These are phyloP conservation scores for Xestia ashworthii DNA, from an alignment of 2,888 invertebrate genomes.

Conservation along the genomic window DNA sequence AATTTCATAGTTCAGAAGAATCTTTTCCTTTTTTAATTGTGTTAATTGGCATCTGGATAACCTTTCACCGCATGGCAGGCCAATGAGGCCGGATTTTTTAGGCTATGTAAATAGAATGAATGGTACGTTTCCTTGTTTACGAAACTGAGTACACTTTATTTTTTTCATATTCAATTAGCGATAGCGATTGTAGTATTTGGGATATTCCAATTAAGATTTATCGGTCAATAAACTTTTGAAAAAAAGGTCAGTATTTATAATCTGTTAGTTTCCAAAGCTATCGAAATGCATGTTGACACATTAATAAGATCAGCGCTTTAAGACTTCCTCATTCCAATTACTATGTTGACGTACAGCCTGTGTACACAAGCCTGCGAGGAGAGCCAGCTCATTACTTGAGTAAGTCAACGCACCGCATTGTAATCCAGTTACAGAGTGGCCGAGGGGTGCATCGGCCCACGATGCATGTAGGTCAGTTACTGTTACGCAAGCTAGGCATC, in stretches of 20 bases:
- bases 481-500: constrained; percentile 76
- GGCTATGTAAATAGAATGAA: constrained; percentile 77
- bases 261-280: neutral
- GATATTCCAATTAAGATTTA: constrained; percentile 22
- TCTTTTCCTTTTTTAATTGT: constrained; percentile 72
- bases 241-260: neutral
- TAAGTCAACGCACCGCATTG: constrained; percentile 74
- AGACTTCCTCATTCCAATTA: constrained; percentile 19
- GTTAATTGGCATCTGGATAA: constrained; percentile 80
- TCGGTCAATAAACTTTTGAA: neutral
- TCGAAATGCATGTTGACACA: neutral
- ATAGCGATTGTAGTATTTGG: constrained; percentile 10
- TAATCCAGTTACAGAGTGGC: constrained; percentile 82
- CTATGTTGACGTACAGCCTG: constrained; percentile 21
- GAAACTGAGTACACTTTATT: constrained; percentile 48
- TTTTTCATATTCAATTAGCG: constrained; percentile 31
- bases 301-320: constrained; percentile 3
- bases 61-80: constrained; percentile 77
- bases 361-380: constrained; percentile 33
- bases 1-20: constrained; percentile 61
- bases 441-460: constrained; percentile 81
- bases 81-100: constrained; percentile 73
- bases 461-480: constrained; percentile 84
- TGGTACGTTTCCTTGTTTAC: constrained; percentile 72
- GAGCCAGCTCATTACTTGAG: constrained; percentile 67